A percentile compares a stretch with the other conserved stretches of the same genome.
Conservation (phyloP, 2,888 invertebrate genomes). For the Leptodirus hochenwartii region DNA sequence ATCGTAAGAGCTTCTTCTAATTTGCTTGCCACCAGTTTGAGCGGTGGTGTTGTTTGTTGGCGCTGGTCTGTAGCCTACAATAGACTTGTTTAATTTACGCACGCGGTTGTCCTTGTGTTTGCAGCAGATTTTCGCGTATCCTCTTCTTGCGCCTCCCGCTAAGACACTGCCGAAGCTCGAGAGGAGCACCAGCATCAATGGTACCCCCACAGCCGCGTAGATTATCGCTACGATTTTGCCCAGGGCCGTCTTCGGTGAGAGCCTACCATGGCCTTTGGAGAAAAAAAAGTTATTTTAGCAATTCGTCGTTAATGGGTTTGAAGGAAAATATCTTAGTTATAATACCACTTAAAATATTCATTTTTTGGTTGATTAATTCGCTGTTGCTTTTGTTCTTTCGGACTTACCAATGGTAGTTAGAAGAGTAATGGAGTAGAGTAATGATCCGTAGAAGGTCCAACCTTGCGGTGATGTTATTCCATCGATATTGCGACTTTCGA, state of each 20-base stretch:
- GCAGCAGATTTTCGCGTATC: conserved; percentile 35
- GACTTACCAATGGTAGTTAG: conserved; percentile 75
- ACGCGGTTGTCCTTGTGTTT: conserved; percentile 14
- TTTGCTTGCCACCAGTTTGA: no score
- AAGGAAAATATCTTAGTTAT: no score
- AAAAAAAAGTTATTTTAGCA: conserved; percentile 7
- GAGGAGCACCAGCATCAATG: conserved; percentile 68
- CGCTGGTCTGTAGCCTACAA: conserved; percentile 33
- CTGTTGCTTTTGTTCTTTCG: no score
- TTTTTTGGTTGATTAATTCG: no score
- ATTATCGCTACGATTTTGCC: conserved; percentile 73
- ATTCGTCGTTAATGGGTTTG: no score
- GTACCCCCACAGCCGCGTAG: conserved; percentile 76
- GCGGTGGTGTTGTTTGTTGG: conserved; percentile 30
- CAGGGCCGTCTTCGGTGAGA: conserved; percentile 64
- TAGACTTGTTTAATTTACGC: not conserved
- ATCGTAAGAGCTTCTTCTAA: conserved; percentile 23
- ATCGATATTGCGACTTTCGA: conserved; percentile 47
- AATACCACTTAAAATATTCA: no score
- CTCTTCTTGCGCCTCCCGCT: conserved; percentile 55
- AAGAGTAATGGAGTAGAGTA: conserved; percentile 71
- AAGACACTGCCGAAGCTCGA: conserved; percentile 69
- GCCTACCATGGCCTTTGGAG: conserved; percentile 61
- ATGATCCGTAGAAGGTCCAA: conserved; percentile 71
- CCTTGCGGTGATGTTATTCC: conserved; percentile 26